Conservation (phyloP, 2,797 vertebrate genomes). For the Molossus alvarezi region DNA sequence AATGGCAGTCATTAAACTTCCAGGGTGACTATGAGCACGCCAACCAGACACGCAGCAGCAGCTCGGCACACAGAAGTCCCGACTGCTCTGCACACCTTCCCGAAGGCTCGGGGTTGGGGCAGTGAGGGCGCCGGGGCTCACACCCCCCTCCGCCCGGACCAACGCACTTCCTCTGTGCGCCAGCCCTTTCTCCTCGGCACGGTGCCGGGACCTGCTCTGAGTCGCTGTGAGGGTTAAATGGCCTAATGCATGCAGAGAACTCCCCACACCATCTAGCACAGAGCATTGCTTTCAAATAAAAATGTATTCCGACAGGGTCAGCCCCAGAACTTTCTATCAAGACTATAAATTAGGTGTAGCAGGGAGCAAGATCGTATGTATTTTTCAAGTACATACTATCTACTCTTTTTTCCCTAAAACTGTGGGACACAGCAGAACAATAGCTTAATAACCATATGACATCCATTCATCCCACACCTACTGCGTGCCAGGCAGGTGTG, state of each 20-base stretch:
- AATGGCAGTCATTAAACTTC: not conserved
- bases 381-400: not conserved
- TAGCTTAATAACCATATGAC: not conserved
- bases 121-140: not conserved
- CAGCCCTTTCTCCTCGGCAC: not conserved
- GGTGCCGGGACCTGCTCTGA: not conserved
- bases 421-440: not conserved
- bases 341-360: not conserved
- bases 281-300: not conserved
- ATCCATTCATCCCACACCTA: not conserved
- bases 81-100: not conserved
- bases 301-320: not conserved
- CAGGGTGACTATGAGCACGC: not conserved
- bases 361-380: not conserved
- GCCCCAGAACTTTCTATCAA: not conserved
- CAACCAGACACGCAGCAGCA: not conserved
- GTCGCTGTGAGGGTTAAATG: not conserved
- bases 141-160: accelerated
- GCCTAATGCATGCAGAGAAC: not conserved
- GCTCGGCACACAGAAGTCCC: accelerated
- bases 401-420: not conserved
- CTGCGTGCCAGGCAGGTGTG: not conserved
- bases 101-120: not conserved
- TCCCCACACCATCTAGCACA: not conserved
- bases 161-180: not conserved